Percentiles rank a stretch among this genome's conserved stretches.
Evolutionary conservation across 2,888 invertebrate species (phyloP).

Genomic region (Gastrophysa polygoni): DNA sequence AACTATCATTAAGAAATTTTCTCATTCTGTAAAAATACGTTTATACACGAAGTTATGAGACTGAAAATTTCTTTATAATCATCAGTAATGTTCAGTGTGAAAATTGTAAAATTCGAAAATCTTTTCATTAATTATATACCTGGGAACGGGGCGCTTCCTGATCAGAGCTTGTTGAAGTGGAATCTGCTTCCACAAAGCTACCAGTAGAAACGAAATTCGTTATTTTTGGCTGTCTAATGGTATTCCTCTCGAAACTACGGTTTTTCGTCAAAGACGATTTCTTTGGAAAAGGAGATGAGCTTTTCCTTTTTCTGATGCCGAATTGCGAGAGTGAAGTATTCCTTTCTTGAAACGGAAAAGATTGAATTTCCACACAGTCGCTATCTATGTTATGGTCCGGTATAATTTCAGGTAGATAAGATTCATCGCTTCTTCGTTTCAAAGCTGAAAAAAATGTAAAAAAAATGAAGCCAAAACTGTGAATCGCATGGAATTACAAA

Average conservation of each 20-base stretch:
- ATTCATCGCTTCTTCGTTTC: conserved; percentile 14
- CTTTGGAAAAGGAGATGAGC: conserved; percentile 57
- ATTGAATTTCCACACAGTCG: neutral
- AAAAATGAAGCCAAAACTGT: no score
- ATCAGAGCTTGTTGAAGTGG: conserved; percentile 35
- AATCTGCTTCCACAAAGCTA: conserved; percentile 46
- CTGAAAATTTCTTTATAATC: no score
- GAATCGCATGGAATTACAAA: no score
- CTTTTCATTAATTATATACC: neutral
- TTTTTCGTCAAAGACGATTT: conserved; percentile 15
- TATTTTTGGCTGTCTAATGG: conserved; percentile 43
- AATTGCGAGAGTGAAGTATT: neutral
- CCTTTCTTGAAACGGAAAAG: neutral
- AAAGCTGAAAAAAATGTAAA: conserved; percentile 7
- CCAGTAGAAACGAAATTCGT: conserved; percentile 39
- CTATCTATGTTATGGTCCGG: neutral
- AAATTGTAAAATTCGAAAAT: no score
- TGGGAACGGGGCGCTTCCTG: neutral
- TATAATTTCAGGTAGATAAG: neutral
- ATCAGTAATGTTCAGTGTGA: no score
- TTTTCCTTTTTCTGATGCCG: conserved; percentile 59
- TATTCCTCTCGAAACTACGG: conserved; percentile 26
- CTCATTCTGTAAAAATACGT: no score
- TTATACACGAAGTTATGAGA: no score
- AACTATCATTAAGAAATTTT: no score